These are phyloP conservation scores for Xiphophorus couchianus DNA, from an alignment of 2,113 vertebrate genomes.

Conservation along the genomic window DNA sequence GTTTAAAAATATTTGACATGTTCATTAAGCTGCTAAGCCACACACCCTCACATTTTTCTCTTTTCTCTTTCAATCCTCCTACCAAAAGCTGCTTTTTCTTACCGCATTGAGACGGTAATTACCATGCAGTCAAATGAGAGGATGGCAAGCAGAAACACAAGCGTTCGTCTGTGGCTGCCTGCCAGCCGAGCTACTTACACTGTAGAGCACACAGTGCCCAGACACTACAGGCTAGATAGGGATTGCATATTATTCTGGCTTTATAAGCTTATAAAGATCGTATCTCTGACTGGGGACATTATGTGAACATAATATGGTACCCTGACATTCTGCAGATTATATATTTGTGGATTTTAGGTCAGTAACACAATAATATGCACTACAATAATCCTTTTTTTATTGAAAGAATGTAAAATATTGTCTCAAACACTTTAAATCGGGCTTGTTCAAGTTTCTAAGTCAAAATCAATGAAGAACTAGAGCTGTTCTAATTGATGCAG, in stretches of 20 bases:
- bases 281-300: constrained; percentile 41
- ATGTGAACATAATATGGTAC: constrained; percentile 25
- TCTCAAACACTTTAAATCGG: too few species aligned
- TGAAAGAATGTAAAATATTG: too few species aligned
- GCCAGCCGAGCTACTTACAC: constrained; percentile 71
- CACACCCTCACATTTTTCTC: constrained; percentile 59
- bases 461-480: too few species aligned
- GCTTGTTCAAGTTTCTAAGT: too few species aligned
- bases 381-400: neutral
- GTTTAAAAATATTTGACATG: constrained; percentile 77
- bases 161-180: constrained; percentile 61
- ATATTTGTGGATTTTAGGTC: constrained; percentile 11
- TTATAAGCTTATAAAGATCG: constrained; percentile 61
- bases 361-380: constrained; percentile 14
- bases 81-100: constrained; percentile 67
- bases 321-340: constrained; percentile 20
- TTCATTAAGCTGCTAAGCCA: constrained; percentile 76
- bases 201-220: constrained; percentile 46
- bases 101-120: constrained; percentile 69
- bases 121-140: constrained; percentile 75
- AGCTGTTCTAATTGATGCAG: too few species aligned
- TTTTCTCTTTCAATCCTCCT: constrained; percentile 61
- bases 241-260: constrained; percentile 45
- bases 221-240: constrained; percentile 46
- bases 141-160: constrained; percentile 66